Evolutionary conservation across 2,113 vertebrate species (phyloP).

Genomic region (Melozone crissalis): DNA sequence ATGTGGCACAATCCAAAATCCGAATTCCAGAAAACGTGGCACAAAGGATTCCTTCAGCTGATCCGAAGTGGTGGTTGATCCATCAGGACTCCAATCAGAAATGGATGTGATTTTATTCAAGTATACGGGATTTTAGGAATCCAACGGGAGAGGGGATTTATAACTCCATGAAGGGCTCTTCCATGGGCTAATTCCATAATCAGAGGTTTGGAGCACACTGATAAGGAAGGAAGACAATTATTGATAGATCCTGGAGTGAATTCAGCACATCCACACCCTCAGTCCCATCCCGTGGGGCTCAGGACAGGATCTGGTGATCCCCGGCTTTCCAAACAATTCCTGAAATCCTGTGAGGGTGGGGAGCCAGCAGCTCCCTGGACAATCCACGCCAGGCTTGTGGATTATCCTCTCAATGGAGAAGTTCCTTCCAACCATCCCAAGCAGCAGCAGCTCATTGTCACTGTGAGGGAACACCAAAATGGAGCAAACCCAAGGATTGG

Average conservation of each 20-base stretch:
- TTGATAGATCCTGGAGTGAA: background rate
- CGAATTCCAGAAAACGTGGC: background rate
- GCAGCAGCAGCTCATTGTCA: rapidly evolving
- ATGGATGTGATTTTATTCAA: background rate
- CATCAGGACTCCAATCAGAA: rapidly evolving
- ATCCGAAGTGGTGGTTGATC: background rate
- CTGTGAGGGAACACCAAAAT: rapidly evolving
- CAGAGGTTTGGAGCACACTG: background rate
- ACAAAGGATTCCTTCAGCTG: background rate
- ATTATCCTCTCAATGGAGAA: rapidly evolving
- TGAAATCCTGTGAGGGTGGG: background rate
- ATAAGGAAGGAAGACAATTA: background rate
- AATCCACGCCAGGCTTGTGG: background rate
- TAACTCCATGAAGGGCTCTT: background rate
- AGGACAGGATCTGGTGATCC: background rate
- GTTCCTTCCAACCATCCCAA: background rate
- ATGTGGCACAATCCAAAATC: background rate
- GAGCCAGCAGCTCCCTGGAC: background rate
- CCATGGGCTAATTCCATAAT: rapidly evolving
- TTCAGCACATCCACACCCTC: background rate
- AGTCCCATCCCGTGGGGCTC: background rate
- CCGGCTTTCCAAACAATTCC: background rate
- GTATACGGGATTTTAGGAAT: background rate
- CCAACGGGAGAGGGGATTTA: no score
- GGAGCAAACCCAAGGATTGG: background rate